These are phyloP conservation scores for Chrysolina oricalcia DNA, from an alignment of 2,888 invertebrate species.

Conservation along the genomic window DNA sequence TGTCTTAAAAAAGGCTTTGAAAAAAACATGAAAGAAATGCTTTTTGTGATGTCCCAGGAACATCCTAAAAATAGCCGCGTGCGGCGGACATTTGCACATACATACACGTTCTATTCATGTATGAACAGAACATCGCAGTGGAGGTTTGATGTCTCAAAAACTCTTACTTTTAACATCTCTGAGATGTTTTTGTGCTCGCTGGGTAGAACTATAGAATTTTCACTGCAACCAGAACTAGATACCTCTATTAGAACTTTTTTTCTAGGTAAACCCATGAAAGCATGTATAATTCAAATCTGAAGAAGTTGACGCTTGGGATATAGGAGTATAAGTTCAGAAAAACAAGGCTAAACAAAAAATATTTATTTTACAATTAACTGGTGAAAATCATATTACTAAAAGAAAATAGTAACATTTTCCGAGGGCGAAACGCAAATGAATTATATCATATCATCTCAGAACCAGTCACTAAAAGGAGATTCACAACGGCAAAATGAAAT, in stretches of 20 bases:
- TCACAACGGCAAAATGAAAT: constrained; percentile 30
- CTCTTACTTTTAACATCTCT: too few species aligned
- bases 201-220: background rate
- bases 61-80: too few species aligned
- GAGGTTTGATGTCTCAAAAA: too few species aligned
- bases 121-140: too few species aligned
- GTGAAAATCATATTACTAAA: constrained; percentile 45
- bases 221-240: background rate
- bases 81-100: too few species aligned
- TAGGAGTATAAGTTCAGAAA: background rate
- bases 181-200: too few species aligned
- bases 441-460: constrained; percentile 36
- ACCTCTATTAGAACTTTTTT: too few species aligned
- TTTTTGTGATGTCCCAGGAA: too few species aligned
- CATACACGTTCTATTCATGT: too few species aligned
- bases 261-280: too few species aligned
- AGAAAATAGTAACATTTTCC: constrained; percentile 38
- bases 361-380: constrained; percentile 49
- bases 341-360: constrained; percentile 44
- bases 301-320: background rate
- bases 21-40: too few species aligned
- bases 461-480: constrained; percentile 35
- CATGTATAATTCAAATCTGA: background rate
- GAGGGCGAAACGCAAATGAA: constrained; percentile 28
- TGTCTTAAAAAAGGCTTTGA: too few species aligned